Base-by-base conservation (phyloP, 2,888 invertebrate genomes). In the Drosophila bunnanda region DNA sequence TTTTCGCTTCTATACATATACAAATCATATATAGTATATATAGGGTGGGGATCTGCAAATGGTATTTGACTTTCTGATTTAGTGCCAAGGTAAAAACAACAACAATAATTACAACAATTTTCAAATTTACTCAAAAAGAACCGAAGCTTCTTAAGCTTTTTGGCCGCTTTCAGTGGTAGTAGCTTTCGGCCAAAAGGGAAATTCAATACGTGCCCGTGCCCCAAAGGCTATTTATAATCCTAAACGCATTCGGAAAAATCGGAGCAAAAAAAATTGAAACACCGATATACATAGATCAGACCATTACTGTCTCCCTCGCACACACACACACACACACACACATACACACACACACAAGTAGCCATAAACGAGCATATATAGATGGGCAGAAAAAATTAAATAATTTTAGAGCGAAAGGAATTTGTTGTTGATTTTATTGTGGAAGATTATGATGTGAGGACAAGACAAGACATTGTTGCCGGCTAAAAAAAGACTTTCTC, bases 61-160 rank as follows among this genome's bases (percentile, higher is more conserved):
- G 44, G 70, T 50, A 69, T 48, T 67, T 39, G 55, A 44, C 38
- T 56, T 67, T 66, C 66, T 39, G 36, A 72, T 88, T 86, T 82
- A 80, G 89, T 89, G 89, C 90, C 91, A 87, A 87, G 86, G 86
- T 87, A 86, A 86, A 77, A 80, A 78, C 28, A 46, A 46, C n/a
- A 30, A 20, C 8, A 32, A 50, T 9, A 72, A 76, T 65, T 67
- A 50, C 17, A 65, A 73, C 22, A 50, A 46, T 58, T 72, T 66
- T 52, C 39, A 48, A 73, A 22, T 15, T 43, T 50, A 56, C 53
- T 55, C 43, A 25, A 69, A 61, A 68, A 50, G 52, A 32, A 10
- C 30, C 53, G 60, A 56, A 67, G 64, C 58, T 73, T 50, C 55
- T 28, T 4, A 57, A 50, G 69, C 69, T 68, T 65, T 53, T 53